Conservation (phyloP, 2,797 vertebrate species). For the Rhadinocentrus ornatus region DNA sequence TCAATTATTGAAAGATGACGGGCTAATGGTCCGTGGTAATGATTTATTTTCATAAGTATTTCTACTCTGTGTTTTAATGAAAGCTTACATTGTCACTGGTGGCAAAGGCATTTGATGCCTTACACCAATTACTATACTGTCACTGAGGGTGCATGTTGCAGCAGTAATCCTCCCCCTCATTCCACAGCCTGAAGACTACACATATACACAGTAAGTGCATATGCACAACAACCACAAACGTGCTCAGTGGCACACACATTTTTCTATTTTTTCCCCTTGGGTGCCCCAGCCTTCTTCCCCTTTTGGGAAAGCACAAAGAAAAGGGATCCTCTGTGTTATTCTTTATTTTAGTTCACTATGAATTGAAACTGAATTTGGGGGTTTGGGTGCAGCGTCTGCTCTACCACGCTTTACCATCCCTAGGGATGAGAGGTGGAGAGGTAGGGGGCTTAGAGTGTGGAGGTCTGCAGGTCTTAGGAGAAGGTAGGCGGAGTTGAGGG, state of each 20-base stretch:
- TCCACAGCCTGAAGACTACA: slow-evolving; percentile 16
- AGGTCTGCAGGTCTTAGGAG: slow-evolving; percentile 34
- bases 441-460: slow-evolving; percentile 32
- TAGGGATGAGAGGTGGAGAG: slow-evolving; percentile 26
- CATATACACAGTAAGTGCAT: slow-evolving; percentile 29
- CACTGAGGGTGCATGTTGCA: slow-evolving; percentile 47
- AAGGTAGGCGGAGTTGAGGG: neutral
- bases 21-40: slow-evolving; percentile 96
- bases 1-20: slow-evolving; percentile 95
- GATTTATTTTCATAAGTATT: slow-evolving; percentile 93
- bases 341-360: slow-evolving; percentile 47
- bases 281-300: slow-evolving; percentile 24
- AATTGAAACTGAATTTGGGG: slow-evolving; percentile 24
- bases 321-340: slow-evolving; percentile 59
- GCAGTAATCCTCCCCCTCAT: slow-evolving; percentile 42
- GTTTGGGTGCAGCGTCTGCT: slow-evolving; percentile 45
- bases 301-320: slow-evolving; percentile 50
- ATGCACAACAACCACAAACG: slow-evolving; percentile 32
- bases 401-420: slow-evolving; percentile 50
- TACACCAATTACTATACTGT: slow-evolving; percentile 63
- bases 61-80: slow-evolving; percentile 92
- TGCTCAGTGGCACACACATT: neutral
- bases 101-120: slow-evolving; percentile 65
- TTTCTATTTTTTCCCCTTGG: neutral
- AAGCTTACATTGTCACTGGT: slow-evolving; percentile 86